Conservation (phyloP, 2,888 invertebrate genomes). For the Tenthredo scrophulariae region DNA sequence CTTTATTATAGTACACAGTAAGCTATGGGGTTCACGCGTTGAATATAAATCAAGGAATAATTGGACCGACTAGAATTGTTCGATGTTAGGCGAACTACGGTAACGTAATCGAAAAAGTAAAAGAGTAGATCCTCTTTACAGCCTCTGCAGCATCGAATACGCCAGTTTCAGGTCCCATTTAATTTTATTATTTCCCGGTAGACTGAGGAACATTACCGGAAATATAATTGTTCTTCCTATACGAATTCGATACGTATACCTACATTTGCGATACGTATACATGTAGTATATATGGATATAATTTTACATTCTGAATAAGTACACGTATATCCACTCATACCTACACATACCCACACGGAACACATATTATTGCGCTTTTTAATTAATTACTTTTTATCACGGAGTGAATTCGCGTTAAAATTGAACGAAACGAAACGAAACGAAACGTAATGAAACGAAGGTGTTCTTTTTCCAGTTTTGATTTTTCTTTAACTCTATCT, state of each 20-base stretch:
- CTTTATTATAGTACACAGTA: slow-evolving; percentile 13
- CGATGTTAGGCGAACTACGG: slow-evolving; percentile 10
- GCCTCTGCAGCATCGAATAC: slow-evolving; percentile 7
- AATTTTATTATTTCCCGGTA: slow-evolving; percentile 39
- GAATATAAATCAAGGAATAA: slow-evolving; percentile 43
- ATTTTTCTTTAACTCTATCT: not conserved
- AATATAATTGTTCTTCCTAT: slow-evolving; percentile 27
- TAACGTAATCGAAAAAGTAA: slow-evolving; percentile 15
- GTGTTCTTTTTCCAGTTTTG: not conserved
- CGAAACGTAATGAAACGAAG: slow-evolving; percentile 19
- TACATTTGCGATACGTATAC: not conserved
- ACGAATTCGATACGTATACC: not conserved
- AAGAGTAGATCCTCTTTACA: slow-evolving; percentile 14
- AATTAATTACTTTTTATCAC: slow-evolving; percentile 31
- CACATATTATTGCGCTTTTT: not conserved
- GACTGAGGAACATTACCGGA: not conserved
- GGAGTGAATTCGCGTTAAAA: not conserved
- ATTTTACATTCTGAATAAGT: not conserved
- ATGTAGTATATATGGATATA: not conserved
- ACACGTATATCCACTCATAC: not conserved
- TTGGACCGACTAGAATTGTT: slow-evolving; percentile 16
- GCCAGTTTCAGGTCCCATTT: slow-evolving; percentile 24
- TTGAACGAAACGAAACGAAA: slow-evolving; percentile 17
- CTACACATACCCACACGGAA: not conserved
- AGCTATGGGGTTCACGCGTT: slow-evolving; percentile 19